phyloP scores from a whole-genome alignment of 1,140 invertebrate genomes.

The Calliphora vicina region DNA sequence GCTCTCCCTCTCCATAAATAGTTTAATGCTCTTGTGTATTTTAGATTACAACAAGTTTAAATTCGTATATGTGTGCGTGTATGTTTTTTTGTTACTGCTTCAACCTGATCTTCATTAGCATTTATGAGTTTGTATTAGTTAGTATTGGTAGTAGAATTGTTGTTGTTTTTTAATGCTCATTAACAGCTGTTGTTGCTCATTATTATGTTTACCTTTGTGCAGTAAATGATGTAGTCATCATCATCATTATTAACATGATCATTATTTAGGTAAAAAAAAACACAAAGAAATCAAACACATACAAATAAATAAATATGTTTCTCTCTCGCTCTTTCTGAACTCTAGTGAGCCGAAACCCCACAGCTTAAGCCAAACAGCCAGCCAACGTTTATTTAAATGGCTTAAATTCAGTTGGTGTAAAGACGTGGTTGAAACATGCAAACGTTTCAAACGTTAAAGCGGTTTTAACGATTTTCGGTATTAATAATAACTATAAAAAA shows the following conservation, averaged over 20 bases:
- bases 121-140: not conserved
- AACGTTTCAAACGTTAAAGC: conserved; percentile 15
- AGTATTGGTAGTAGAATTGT: not conserved
- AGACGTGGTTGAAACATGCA: conserved; percentile 31
- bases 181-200: not conserved
- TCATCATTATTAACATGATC: not conserved
- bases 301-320: not conserved
- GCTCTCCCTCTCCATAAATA: not conserved
- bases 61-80: not conserved
- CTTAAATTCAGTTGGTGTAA: conserved; percentile 28
- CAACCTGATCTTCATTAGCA: not conserved
- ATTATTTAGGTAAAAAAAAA: too few relatives aligned
- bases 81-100: not conserved
- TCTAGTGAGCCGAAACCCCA: not conserved
- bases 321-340: not conserved
- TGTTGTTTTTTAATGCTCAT: not conserved
- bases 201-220: not conserved
- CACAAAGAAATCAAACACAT: not conserved
- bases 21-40: not conserved
- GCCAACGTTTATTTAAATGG: not conserved
- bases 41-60: not conserved
- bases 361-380: not conserved
- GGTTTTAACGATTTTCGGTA: not conserved
- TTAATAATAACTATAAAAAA: not conserved
- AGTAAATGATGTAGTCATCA: not conserved